phyloP scores from a whole-genome alignment of 2,113 vertebrate species.

The Scartelaos histophorus region DNA sequence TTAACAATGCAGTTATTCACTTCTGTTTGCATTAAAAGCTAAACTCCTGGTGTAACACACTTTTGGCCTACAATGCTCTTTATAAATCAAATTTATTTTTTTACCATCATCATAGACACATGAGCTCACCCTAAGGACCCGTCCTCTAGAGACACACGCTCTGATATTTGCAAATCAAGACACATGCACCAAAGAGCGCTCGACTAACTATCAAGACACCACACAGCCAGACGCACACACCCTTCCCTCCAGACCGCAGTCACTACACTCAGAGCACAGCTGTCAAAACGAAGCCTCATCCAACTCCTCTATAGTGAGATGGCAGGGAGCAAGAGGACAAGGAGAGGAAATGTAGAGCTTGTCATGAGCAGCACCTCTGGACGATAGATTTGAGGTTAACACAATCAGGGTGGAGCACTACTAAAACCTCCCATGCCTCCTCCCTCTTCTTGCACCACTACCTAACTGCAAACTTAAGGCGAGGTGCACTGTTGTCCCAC shows the following conservation, averaged over 20 bases:
- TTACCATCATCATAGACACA: constrained; percentile 29
- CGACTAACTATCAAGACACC: constrained; percentile 48
- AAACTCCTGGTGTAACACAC: constrained; percentile 14
- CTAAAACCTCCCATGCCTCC: constrained; percentile 7
- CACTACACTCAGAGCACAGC: constrained; percentile 76
- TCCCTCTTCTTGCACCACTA: constrained; percentile 12
- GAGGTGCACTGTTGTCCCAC: constrained; percentile 56
- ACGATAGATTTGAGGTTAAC: constrained; percentile 38
- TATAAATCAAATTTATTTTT: constrained; percentile 50
- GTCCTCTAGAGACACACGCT: constrained; percentile 21
- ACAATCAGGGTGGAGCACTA: constrained; percentile 10
- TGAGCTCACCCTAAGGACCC: constrained; percentile 23
- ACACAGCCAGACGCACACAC: constrained; percentile 71
- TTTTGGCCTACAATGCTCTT: constrained; percentile 24
- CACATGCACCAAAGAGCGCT: constrained; percentile 38
- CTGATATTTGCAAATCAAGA: constrained; percentile 47
- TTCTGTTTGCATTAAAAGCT: constrained; percentile 13
- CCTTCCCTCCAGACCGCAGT: constrained; percentile 75
- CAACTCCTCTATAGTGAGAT: constrained; percentile 66
- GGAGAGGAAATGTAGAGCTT: constrained; percentile 45
- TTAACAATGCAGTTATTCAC: constrained; percentile 7
- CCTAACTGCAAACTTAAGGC: constrained; percentile 29
- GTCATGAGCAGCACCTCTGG: constrained; percentile 59
- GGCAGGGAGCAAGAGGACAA: constrained; percentile 54
- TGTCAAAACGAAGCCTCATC: constrained; percentile 79